These are phyloP conservation scores for Melolontha melolontha DNA, from an alignment of 2,888 invertebrate species.

Conservation along the genomic window DNA sequence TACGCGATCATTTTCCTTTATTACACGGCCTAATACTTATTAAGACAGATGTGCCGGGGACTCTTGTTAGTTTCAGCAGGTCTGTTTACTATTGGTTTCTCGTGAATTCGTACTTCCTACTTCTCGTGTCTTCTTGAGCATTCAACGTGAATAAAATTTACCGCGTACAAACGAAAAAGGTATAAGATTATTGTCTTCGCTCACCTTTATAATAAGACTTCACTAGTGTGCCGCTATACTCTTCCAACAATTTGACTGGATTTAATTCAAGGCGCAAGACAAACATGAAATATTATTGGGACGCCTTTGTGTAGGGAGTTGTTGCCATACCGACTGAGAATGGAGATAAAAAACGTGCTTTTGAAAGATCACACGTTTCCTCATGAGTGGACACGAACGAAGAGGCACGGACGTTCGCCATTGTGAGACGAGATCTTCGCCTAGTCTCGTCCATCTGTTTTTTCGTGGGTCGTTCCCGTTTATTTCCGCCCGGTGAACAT, in stretches of 20 bases:
- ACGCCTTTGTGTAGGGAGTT: conserved; percentile 32
- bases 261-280: conserved; percentile 33
- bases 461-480: conserved; percentile 65
- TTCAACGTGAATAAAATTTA: conserved; percentile 14
- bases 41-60: conserved; percentile 27
- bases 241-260: conserved; percentile 11
- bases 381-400: conserved; percentile 51
- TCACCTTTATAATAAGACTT: conserved; percentile 30
- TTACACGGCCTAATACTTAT: conserved; percentile 36
- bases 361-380: conserved; percentile 51
- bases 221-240: not conserved
- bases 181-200: conserved; percentile 26
- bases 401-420: conserved; percentile 45
- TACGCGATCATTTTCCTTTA: conserved; percentile 37
- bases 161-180: conserved; percentile 5
- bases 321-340: conserved; percentile 23
- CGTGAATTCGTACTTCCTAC: conserved; percentile 1
- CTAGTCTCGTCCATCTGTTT: conserved; percentile 54
- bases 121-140: conserved; percentile 17
- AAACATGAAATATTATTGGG: conserved; percentile 41
- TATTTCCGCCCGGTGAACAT: conserved; percentile 65
- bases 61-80: conserved; percentile 24
- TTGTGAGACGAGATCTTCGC: conserved; percentile 47
- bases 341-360: conserved; percentile 44
- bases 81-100: conserved; percentile 11